phyloP scores from a whole-genome alignment of 2,113 vertebrate species.

The Sander lucioperca region DNA sequence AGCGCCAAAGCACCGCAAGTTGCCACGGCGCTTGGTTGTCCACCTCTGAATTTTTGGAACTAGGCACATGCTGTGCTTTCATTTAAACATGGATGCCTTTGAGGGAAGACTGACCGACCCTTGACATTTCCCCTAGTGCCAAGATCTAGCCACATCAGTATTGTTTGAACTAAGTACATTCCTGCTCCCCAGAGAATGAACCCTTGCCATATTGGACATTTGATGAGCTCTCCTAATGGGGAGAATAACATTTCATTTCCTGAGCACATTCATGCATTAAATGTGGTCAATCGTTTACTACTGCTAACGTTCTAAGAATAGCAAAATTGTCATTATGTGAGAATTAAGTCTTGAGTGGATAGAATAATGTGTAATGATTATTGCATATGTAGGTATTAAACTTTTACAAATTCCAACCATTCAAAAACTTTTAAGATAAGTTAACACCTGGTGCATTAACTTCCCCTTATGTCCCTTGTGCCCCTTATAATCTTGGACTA shows the following conservation, averaged over 20 bases:
- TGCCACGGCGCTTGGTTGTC: no score
- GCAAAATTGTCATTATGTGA: not conserved
- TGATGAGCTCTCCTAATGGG: no score
- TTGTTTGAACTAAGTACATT: not conserved
- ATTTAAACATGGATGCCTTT: not conserved
- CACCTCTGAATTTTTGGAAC: no score
- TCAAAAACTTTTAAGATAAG: conserved; percentile 4
- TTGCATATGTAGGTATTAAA: not conserved
- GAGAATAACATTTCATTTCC: not conserved
- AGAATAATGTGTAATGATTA: not conserved
- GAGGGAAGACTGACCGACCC: no score
- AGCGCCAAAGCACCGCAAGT: no score
- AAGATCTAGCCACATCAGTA: not conserved
- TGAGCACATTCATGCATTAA: not conserved
- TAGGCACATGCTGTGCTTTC: not conserved
- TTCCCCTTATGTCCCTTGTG: conserved; percentile 8
- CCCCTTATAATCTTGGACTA: conserved; percentile 26
- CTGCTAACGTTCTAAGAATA: not conserved
- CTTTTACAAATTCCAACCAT: conserved; percentile 12
- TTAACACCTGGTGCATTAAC: conserved; percentile 21
- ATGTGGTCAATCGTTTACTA: not conserved
- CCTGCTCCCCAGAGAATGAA: not conserved
- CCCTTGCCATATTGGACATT: not conserved
- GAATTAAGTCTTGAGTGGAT: not conserved
- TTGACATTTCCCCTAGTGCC: no score